These are phyloP conservation scores for Oryzias celebensis DNA, from an alignment of 2,113 vertebrate genomes.

Conservation along the genomic window DNA sequence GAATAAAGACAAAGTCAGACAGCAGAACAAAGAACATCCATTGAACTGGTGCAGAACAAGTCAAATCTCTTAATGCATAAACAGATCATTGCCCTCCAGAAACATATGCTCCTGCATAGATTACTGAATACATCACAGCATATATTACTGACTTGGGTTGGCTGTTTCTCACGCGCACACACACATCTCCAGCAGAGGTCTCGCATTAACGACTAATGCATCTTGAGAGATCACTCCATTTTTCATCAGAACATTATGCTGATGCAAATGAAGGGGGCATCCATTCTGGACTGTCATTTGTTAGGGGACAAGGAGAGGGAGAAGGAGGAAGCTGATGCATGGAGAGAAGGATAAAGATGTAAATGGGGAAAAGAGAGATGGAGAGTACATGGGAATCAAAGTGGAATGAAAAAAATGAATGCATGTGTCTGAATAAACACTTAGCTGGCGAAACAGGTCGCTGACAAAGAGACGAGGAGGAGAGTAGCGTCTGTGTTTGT, in stretches of 20 bases:
- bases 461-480: not conserved
- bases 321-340: conserved; percentile 16
- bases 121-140: not conserved
- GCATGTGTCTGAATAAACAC: conserved; percentile 8
- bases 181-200: conserved; percentile 44
- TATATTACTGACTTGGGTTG: too few relatives aligned
- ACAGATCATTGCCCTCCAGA: conserved; percentile 27
- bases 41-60: conserved; percentile 32
- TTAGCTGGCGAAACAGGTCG: not conserved
- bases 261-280: conserved; percentile 68
- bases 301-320: conserved; percentile 28
- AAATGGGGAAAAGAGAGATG: conserved; percentile 4
- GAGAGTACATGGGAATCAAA: not conserved
- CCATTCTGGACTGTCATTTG: conserved; percentile 61
- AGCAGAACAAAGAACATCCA: conserved; percentile 33
- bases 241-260: conserved; percentile 70
- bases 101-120: conserved; percentile 45
- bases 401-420: not conserved
- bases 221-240: conserved; percentile 69
- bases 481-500: too few relatives aligned
- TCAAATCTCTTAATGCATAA: conserved; percentile 43
- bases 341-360: conserved; percentile 6
- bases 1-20: conserved; percentile 23
- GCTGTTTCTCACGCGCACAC: not conserved
- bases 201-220: conserved; percentile 66